Conservation (phyloP, 1,140 invertebrate species). For the Drosophila elegans region DNA sequence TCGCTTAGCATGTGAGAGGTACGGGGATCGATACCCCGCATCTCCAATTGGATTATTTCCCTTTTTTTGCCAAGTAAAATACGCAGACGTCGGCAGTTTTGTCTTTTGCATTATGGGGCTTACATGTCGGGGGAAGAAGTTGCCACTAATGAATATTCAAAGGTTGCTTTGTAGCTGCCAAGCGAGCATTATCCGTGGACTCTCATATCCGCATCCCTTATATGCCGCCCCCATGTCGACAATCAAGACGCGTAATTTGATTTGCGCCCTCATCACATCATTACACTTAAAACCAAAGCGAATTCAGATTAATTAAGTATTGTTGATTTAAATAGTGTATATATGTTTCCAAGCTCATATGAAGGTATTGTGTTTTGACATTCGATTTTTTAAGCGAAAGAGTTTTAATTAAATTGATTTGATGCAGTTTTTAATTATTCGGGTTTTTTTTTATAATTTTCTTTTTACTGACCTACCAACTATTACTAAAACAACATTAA, state of each 20-base stretch:
- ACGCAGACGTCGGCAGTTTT: conserved; percentile 76
- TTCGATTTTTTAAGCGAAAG: too few relatives aligned
- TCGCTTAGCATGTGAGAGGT: conserved; percentile 94
- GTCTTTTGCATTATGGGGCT: conserved; percentile 48
- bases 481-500: too few relatives aligned
- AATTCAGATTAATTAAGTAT: neutral
- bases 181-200: conserved; percentile 45
- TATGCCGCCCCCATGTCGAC: conserved; percentile 62
- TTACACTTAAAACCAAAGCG: neutral
- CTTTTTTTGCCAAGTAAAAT: conserved; percentile 55
- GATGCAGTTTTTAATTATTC: too few relatives aligned
- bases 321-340: too few relatives aligned
- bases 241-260: conserved; percentile 83
- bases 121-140: conserved; percentile 46
- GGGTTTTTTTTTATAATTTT: too few relatives aligned
- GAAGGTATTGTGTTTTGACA: too few relatives aligned
- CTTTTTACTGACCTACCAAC: too few relatives aligned
- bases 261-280: conserved; percentile 50
- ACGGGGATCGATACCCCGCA: conserved; percentile 92
- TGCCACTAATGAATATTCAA: conserved; percentile 80
- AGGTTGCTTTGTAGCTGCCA: conserved; percentile 72
- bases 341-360: too few relatives aligned
- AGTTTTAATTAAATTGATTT: too few relatives aligned
- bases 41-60: conserved; percentile 82
- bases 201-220: conserved; percentile 20